Percentiles rank a stretch among this genome's conserved stretches.
phyloP scores from a whole-genome alignment of 2,888 invertebrate genomes.

The Nyleta sp. region DNA sequence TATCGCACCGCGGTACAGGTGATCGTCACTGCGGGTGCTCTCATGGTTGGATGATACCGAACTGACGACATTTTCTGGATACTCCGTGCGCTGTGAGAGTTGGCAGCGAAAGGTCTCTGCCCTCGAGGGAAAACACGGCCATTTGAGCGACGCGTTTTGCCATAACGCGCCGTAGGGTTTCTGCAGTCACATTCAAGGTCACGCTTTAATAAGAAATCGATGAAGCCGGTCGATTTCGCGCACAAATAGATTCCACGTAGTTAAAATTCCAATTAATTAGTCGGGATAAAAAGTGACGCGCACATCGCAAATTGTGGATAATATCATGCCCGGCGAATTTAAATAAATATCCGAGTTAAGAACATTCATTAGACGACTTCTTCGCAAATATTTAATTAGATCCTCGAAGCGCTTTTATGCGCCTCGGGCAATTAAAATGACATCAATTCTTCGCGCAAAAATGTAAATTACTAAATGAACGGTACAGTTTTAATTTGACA shows the following conservation, averaged over 20 bases:
- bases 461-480: constrained; percentile 59
- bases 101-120: constrained; percentile 64
- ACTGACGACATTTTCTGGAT: constrained; percentile 78
- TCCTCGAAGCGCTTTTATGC: constrained; percentile 18
- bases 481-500: constrained; percentile 62
- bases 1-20: constrained; percentile 72
- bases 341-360: constrained; percentile 47
- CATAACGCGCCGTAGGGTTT: constrained; percentile 60
- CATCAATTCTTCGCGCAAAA: constrained; percentile 47
- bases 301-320: constrained; percentile 43
- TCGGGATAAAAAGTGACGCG: constrained; percentile 18
- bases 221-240: constrained; percentile 55
- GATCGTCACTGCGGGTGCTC: constrained; percentile 68
- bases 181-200: constrained; percentile 52
- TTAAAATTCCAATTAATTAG: constrained; percentile 61
- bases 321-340: constrained; percentile 37
- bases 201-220: constrained; percentile 55
- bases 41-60: constrained; percentile 71
- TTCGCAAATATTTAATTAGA: constrained; percentile 54
- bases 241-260: constrained; percentile 56
- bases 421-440: constrained; percentile 44
- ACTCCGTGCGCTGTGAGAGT: constrained; percentile 37
- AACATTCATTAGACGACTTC: constrained; percentile 45
- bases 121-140: constrained; percentile 65
- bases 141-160: constrained; percentile 60